Conservation (phyloP, 2,113 vertebrate genomes). For the Corythaeola cristata region DNA sequence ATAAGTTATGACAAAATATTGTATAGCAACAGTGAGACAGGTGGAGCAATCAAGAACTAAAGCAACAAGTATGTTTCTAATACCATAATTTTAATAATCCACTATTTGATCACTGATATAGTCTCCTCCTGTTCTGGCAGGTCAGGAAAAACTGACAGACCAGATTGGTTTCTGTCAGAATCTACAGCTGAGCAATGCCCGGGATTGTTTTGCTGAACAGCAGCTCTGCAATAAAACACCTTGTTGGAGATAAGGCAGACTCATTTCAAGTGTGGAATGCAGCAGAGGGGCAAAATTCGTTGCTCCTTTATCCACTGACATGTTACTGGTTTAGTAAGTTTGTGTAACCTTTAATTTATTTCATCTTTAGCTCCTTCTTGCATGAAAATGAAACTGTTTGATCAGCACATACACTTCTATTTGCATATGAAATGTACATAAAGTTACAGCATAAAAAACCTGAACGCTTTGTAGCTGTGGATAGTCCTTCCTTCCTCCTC, state of each 20-base stretch:
- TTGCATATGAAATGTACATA: background rate
- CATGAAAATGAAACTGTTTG: background rate
- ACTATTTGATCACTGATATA: background rate
- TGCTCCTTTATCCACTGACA: background rate
- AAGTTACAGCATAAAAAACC: background rate
- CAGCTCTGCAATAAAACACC: background rate
- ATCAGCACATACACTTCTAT: background rate
- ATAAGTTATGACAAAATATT: too few species aligned
- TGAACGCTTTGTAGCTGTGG: background rate
- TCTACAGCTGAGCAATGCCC: background rate
- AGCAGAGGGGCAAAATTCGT: background rate
- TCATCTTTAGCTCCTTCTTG: background rate
- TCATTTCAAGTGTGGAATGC: conserved; percentile 4
- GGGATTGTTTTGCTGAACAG: background rate
- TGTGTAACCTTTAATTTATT: background rate
- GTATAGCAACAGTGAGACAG: background rate
- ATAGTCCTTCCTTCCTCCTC: background rate
- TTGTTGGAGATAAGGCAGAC: background rate
- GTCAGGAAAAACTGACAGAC: background rate
- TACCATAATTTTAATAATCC: background rate
- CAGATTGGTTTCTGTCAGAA: background rate
- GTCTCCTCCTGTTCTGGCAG: background rate
- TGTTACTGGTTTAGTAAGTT: background rate
- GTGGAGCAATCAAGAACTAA: background rate
- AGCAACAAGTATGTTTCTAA: background rate